phyloP scores from a whole-genome alignment of 1,140 invertebrate genomes.

The Calycopis cecrops region DNA sequence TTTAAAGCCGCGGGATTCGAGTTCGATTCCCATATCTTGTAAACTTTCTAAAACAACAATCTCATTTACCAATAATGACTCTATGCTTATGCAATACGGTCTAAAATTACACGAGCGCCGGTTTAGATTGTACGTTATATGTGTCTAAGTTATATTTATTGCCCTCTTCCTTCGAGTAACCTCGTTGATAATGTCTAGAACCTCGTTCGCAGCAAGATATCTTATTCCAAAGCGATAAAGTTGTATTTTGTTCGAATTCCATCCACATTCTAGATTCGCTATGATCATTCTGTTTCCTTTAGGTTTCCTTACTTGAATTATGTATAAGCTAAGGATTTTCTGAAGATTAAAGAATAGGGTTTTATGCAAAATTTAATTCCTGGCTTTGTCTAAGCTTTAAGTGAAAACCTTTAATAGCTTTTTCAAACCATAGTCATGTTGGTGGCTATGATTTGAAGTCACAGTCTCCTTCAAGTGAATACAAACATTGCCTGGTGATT shows the following conservation, averaged over 20 bases:
- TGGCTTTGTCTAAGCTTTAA: too few relatives aligned
- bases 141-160: slow-evolving; percentile 23
- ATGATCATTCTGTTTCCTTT: background rate
- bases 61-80: background rate
- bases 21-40: slow-evolving; percentile 2
- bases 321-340: too few relatives aligned
- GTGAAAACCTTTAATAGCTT: too few relatives aligned
- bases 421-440: too few relatives aligned
- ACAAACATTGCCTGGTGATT: too few relatives aligned
- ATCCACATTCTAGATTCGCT: background rate
- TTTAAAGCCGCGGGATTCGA: background rate
- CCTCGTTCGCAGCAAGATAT: slow-evolving; percentile 15
- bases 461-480: too few relatives aligned
- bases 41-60: slow-evolving; percentile 1
- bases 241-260: slow-evolving; percentile 18
- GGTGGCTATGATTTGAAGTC: too few relatives aligned
- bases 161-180: slow-evolving; percentile 39
- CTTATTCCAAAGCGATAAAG: slow-evolving; percentile 16
- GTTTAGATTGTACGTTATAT: slow-evolving; percentile 17
- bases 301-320: background rate
- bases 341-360: too few relatives aligned
- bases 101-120: slow-evolving; percentile 4
- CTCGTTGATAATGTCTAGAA: slow-evolving; percentile 38
- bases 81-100: background rate
- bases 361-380: too few relatives aligned